A percentile compares a stretch with the other conserved stretches of the same genome.
Evolutionary conservation across 2,797 vertebrate genomes (phyloP).

Genomic region (Rhincodon typus): DNA sequence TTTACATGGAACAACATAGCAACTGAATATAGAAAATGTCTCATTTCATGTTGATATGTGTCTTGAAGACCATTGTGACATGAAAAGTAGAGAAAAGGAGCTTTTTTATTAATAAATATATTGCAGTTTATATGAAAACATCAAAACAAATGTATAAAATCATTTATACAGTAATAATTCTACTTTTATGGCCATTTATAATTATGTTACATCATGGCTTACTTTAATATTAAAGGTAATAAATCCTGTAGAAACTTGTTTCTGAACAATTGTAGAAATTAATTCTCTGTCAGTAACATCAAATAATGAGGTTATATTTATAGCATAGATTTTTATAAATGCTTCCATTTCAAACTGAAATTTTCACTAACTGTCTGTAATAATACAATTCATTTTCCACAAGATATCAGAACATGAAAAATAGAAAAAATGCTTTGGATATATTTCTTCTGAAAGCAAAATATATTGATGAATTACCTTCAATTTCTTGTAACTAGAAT

Average conservation of each 20-base stretch:
- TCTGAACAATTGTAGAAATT: neutral
- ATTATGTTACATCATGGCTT: neutral
- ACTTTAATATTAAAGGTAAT: neutral
- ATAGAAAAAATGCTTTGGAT: neutral
- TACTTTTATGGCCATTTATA: neutral
- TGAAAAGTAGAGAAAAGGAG: neutral
- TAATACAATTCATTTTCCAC: neutral
- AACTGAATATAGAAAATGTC: neutral
- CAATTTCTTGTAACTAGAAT: neutral
- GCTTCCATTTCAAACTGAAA: neutral
- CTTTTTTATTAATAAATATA: neutral
- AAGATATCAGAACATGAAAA: neutral
- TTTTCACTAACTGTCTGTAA: neutral
- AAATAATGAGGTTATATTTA: slow-evolving; percentile 5
- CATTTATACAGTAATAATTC: neutral
- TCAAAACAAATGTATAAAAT: slow-evolving; percentile 1
- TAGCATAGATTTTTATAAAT: neutral
- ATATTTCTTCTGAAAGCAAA: neutral
- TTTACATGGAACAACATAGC: neutral
- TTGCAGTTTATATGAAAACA: neutral
- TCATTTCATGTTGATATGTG: neutral
- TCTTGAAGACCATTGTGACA: neutral
- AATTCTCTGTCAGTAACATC: neutral
- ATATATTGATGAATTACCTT: neutral
- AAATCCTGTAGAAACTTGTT: neutral